Percentiles rank a stretch among this genome's conserved stretches.
Conservation (phyloP, 1,140 invertebrate genomes). For the Trissolcus basalis region DNA sequence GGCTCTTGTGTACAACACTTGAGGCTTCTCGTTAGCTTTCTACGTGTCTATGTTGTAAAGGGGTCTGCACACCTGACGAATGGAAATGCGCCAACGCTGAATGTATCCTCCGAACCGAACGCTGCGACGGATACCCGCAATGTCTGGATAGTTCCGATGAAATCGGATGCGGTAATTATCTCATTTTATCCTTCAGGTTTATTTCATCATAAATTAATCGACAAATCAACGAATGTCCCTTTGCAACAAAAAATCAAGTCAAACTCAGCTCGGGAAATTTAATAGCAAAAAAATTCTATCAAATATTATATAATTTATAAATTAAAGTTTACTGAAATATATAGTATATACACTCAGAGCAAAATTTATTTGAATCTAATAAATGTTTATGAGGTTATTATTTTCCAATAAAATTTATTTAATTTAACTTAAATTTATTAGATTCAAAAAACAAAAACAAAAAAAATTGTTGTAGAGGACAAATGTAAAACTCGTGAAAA, state of each 20-base stretch:
- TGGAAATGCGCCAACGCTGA: slow-evolving; percentile 80
- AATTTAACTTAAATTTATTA: too few species aligned
- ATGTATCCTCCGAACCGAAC: slow-evolving; percentile 79
- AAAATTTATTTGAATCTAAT: too few species aligned
- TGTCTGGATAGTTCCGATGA: slow-evolving; percentile 80
- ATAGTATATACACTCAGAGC: too few species aligned
- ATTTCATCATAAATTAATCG: not conserved
- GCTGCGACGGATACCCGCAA: slow-evolving; percentile 80
- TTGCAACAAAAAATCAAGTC: not conserved
- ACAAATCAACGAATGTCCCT: not conserved
- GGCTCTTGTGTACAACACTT: slow-evolving; percentile 49
- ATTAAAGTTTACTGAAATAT: too few species aligned
- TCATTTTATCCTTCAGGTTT: slow-evolving; percentile 17
- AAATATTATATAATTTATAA: too few species aligned
- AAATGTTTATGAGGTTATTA: too few species aligned
- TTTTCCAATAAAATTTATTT: too few species aligned
- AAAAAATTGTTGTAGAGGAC: too few species aligned
- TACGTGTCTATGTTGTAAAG: slow-evolving; percentile 72
- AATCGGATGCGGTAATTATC: slow-evolving; percentile 78
- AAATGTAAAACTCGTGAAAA: too few species aligned
- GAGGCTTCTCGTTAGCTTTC: slow-evolving; percentile 64
- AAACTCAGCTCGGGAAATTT: too few species aligned
- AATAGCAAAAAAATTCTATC: too few species aligned
- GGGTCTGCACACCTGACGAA: slow-evolving; percentile 66
- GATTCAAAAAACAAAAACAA: too few species aligned